Base-by-base conservation (phyloP, 2,797 vertebrate species). In the Halcyon badia region DNA sequence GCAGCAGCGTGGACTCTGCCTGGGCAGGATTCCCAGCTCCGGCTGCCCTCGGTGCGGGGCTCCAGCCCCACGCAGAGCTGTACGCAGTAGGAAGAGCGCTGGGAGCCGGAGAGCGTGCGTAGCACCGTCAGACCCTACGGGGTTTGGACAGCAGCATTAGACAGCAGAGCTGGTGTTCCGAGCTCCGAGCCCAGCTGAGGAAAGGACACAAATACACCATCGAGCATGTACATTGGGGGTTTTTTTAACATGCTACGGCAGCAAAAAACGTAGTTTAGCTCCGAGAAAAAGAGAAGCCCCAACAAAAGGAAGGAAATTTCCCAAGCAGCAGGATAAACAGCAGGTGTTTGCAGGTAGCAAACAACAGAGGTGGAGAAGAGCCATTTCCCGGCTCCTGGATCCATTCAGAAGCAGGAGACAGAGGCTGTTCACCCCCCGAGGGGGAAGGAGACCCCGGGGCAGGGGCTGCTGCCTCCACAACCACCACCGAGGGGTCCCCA, bases 181-280 rank as follows among this genome's bases (percentile, higher is more conserved):
- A 51, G 72, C 49, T 28, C 49, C 28, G 42, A 75, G 24, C 25
- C 11, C n/a, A 19, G 1, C 6, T 0, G 49, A 8, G 21, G 58
- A 58, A 61, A 65, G 1, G 0, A 17, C 51, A 52, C 17, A 21
- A 26, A 10, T 0, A 35, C 5, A 41, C 5, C 0, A 14, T 4
- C 8, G 10, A 25, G 26, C 49, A 22, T 0, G 5, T 15, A 28
- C 25, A 14, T 14, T 9, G 25, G 25, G 49, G 25, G 9, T 28
- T 26, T 28, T 51, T 49, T 26, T 30, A 4, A n/a, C 46, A 30
- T 0, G 1, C 24, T 25, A 15, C 1, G 5, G 13, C 56, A 52
- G 35, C 15, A 37, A 18, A 19, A 44, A 54, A 18, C 0, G 0
- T 1, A 6, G 33, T 2, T 83, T 10, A 20, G 28, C 9, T 10